Percentiles rank a stretch among this genome's conserved stretches.
Conservation (phyloP, 2,888 invertebrate species). For the Drosophila neonasuta region DNA sequence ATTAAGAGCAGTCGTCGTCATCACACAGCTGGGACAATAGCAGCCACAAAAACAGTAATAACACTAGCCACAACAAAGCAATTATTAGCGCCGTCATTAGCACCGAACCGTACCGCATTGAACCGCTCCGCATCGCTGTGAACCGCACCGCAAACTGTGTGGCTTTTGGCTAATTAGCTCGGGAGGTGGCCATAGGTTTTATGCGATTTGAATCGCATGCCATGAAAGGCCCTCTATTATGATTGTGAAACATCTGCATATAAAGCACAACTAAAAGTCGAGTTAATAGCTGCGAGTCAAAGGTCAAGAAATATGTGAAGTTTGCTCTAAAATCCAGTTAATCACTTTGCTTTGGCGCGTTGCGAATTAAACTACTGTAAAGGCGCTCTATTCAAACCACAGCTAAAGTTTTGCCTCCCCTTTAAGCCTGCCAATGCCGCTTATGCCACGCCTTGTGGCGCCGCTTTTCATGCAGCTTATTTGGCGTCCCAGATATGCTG, state of each 20-base stretch:
- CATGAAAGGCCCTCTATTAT: neutral
- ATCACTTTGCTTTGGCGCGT: slow-evolving; percentile 53
- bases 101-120: slow-evolving; percentile 23
- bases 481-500: slow-evolving; percentile 65
- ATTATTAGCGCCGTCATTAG: slow-evolving; percentile 70
- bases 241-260: slow-evolving; percentile 17
- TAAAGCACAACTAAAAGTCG: slow-evolving; percentile 3
- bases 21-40: slow-evolving; percentile 33
- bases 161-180: slow-evolving; percentile 55
- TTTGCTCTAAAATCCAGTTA: slow-evolving; percentile 44
- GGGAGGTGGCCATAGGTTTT: slow-evolving; percentile 41
- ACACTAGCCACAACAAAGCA: slow-evolving; percentile 61
- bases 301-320: neutral
- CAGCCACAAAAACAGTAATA: slow-evolving; percentile 21
- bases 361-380: slow-evolving; percentile 31
- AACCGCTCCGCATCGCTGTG: slow-evolving; percentile 15
- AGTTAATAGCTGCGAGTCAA: neutral
- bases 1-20: slow-evolving; percentile 26
- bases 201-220: slow-evolving; percentile 51
- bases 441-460: slow-evolving; percentile 21
- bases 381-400: neutral
- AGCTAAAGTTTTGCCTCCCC: no score
- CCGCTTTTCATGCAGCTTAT: slow-evolving; percentile 62
- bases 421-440: no score
- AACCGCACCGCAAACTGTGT: slow-evolving; percentile 23